Evolutionary conservation across 2,113 vertebrate genomes (phyloP).

Genomic region (Heterochromis multidens): DNA sequence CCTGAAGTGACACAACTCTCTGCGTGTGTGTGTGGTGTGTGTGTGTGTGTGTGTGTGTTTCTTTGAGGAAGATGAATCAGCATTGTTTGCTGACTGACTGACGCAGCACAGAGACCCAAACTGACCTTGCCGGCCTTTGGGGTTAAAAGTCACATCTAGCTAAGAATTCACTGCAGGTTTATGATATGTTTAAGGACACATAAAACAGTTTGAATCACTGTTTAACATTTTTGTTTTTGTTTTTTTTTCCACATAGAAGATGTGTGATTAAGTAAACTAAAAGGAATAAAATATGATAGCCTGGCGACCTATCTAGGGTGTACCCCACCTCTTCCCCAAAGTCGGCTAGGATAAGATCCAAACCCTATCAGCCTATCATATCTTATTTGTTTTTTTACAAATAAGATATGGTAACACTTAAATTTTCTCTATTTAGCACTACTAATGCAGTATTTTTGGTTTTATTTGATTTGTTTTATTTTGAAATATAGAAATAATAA

Average conservation of each 20-base stretch:
- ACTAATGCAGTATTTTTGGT: too few relatives aligned
- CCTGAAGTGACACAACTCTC: too few relatives aligned
- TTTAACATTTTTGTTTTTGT: background rate
- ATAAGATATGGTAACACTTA: background rate
- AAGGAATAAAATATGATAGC: background rate
- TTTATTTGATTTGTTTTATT: background rate
- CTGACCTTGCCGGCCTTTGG: constrained; percentile 6
- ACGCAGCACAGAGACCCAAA: background rate
- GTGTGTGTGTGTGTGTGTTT: background rate
- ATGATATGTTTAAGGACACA: background rate
- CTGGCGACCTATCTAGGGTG: background rate
- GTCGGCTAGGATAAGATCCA: background rate
- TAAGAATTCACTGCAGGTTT: background rate
- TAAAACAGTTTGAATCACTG: background rate
- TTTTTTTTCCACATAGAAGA: background rate
- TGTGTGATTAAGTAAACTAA: background rate
- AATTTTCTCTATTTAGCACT: background rate
- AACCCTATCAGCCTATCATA: too few relatives aligned
- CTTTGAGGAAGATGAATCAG: constrained; percentile 40
- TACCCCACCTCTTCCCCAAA: background rate
- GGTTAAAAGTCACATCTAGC: constrained; percentile 37
- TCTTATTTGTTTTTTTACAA: too few relatives aligned
- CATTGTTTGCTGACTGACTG: constrained; percentile 26
- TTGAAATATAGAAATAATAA: background rate
- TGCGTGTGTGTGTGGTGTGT: background rate